These are phyloP conservation scores for Catharus bicknelli DNA, from an alignment of 2,113 vertebrate species.

Conservation along the genomic window DNA sequence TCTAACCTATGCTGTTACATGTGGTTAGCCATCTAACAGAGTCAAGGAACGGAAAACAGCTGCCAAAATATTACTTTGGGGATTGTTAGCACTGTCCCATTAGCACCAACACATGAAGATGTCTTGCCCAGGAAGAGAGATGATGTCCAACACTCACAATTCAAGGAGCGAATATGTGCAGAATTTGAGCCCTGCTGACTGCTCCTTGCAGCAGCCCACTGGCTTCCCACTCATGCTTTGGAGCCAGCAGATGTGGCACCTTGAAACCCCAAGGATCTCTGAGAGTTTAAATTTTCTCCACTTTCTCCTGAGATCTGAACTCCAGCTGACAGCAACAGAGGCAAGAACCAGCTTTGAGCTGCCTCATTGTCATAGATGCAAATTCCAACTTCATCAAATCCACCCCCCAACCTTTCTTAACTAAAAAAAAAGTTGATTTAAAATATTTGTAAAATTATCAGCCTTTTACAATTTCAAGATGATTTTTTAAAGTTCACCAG, in stretches of 20 bases:
- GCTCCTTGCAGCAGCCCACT: not conserved
- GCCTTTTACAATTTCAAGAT: not conserved
- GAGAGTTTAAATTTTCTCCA: not conserved
- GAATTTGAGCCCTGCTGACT: not conserved
- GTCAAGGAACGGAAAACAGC: not conserved
- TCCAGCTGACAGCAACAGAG: not conserved
- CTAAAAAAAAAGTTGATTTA: not conserved
- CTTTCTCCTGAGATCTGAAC: not conserved
- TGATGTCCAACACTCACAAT: not conserved
- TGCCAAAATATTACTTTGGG: not conserved
- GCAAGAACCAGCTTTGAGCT: not conserved
- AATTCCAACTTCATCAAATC: not conserved
- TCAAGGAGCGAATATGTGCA: accelerated
- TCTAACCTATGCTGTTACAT: not conserved
- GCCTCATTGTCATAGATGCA: not conserved
- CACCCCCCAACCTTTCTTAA: not conserved
- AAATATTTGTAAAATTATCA: not conserved
- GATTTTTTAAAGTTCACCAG: not conserved
- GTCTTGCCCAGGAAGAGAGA: not conserved
- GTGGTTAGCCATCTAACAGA: not conserved
- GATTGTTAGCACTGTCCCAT: not conserved
- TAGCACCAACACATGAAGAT: not conserved
- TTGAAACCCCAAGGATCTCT: not conserved
- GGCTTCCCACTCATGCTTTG: not conserved
- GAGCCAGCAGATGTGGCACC: not conserved